These are phyloP conservation scores for Teinopalpus imperialis DNA, from an alignment of 2,888 invertebrate genomes.

Conservation along the genomic window DNA sequence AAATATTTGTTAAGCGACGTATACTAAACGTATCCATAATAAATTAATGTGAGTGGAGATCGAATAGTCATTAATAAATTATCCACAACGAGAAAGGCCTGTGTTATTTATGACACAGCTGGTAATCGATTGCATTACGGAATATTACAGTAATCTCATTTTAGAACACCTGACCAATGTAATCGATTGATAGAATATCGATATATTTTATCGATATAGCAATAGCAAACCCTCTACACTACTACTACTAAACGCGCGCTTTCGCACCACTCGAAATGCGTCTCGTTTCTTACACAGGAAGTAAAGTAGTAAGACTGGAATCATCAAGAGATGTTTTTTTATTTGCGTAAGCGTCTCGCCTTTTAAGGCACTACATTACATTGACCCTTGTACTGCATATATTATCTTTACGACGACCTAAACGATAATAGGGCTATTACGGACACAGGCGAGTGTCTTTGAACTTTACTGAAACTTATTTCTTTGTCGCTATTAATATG, in stretches of 20 bases:
- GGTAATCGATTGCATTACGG: constrained; percentile 26
- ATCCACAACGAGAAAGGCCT: constrained; percentile 32
- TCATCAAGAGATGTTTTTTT: constrained; percentile 49
- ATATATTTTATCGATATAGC: constrained; percentile 7
- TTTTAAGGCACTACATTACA: constrained; percentile 35
- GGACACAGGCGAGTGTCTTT: constrained; percentile 29
- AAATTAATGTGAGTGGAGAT: constrained; percentile 17
- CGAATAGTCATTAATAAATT: constrained; percentile 31
- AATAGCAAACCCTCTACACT: constrained; percentile 8
- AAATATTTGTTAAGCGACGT: too few species aligned
- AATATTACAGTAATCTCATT: constrained; percentile 23
- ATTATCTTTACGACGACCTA: constrained; percentile 19
- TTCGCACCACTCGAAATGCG: not conserved
- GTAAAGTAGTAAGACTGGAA: constrained; percentile 54
- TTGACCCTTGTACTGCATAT: constrained; percentile 8
- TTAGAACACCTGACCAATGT: constrained; percentile 11
- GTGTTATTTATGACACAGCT: constrained; percentile 36
- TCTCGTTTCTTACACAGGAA: constrained; percentile 46
- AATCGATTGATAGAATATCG: constrained; percentile 9
- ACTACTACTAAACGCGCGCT: not conserved
- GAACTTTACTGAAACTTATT: constrained; percentile 44
- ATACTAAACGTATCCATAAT: constrained; percentile 14
- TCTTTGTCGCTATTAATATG: constrained; percentile 72
- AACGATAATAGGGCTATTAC: constrained; percentile 36
- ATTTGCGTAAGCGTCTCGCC: constrained; percentile 52